Base-by-base conservation (phyloP, 2,113 vertebrate genomes). In the Pandion haliaetus region DNA sequence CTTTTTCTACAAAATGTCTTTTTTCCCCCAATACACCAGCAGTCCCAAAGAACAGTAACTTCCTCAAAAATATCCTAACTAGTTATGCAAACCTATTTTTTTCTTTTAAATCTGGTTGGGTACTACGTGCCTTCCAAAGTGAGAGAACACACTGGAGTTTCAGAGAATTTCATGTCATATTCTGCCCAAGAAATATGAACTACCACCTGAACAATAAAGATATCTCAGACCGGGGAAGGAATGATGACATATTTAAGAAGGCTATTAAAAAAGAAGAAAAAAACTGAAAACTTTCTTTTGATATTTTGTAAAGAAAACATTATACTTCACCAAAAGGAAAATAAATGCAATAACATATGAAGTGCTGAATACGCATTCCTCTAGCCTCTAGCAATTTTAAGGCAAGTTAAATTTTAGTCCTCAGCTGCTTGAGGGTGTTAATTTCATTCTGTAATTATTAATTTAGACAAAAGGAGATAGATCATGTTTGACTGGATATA, bases 121-220 rank as follows among this genome's bases (percentile, higher is more conserved):
- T 40, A 26, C 10, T 69, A 14, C 2, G 1, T 67, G 32, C 13
- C n/a, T 82, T 82, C 25, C 21, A 57, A 67, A 87, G 15, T 38
- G 25, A 12, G 2, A 62, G 8, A 82, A 12, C 3, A 14, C 5
- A 18, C 7, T 0, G 2, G 1, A 7, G 5, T 45, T 38, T 4
- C 15, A 66, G 13, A 72, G 47, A 55, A 78, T 32, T 80, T 82
- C 6, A 11, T 50, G 14, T 44, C 23, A 24, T 58, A 34, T 36
- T 70, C 5, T 50, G 32, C 34, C 21, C 50, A 16, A 47, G 20
- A 67, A 85, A 15, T 50, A 49, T 74, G n/a, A 88, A 8, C 20
- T 88, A 52, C 6, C 26, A 42, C 26, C 21, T 32, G 25, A 7
- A 71, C 32, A 76, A 6, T n/a, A 63, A 87, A 82, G 23, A 18